Percentiles rank a stretch among this genome's conserved stretches.
These are phyloP conservation scores for Anabas testudineus DNA, from an alignment of 2,797 vertebrate genomes.

Conservation along the genomic window DNA sequence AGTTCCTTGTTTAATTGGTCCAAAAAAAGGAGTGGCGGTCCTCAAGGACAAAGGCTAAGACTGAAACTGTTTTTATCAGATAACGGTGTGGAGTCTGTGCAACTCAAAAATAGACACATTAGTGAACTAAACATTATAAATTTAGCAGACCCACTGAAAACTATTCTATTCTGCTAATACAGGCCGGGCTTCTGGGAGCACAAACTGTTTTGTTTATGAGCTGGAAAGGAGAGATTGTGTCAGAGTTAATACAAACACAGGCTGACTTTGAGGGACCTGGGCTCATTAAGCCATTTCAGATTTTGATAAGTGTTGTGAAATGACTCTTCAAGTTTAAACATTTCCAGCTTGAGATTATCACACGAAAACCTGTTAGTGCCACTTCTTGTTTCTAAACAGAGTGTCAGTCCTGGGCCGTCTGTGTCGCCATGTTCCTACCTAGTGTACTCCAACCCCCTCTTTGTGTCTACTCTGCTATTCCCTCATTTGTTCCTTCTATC, in stretches of 20 bases:
- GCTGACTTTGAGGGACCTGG: constrained; percentile 53
- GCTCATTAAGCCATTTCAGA: constrained; percentile 53
- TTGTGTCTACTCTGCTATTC: constrained; percentile 17
- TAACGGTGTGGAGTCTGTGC: constrained; percentile 30
- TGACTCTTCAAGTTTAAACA: constrained; percentile 65
- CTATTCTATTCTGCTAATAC: constrained; percentile 28
- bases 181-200: constrained; percentile 21
- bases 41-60: constrained; percentile 54
- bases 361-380: constrained; percentile 68
- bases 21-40: constrained; percentile 43
- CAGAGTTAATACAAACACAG: constrained; percentile 62
- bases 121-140: constrained; percentile 25
- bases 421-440: constrained; percentile 34
- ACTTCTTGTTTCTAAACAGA: constrained; percentile 79
- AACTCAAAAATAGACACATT: constrained; percentile 37
- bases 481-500: constrained; percentile 38
- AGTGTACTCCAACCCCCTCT: constrained; percentile 35
- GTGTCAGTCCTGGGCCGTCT: constrained; percentile 59
- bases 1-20: constrained; percentile 65
- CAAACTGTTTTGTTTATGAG: constrained; percentile 48
- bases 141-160: constrained; percentile 45
- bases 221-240: constrained; percentile 53
- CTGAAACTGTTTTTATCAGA: constrained; percentile 49
- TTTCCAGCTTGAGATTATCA: constrained; percentile 69
- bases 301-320: constrained; percentile 73